Base-by-base conservation (phyloP, 2,113 vertebrate genomes). In the Rhinoderma darwinii region DNA sequence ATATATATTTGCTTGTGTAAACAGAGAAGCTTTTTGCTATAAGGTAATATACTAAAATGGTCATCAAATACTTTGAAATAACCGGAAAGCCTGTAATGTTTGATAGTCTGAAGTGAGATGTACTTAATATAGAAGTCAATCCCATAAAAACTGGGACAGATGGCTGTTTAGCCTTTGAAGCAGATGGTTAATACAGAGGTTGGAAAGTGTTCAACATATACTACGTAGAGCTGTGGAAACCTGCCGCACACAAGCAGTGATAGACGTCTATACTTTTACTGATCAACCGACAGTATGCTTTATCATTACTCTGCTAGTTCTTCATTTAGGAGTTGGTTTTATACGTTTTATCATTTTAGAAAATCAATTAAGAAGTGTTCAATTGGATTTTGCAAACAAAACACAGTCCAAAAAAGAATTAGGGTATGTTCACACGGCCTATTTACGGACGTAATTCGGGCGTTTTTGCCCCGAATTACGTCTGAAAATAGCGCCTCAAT, bases 171-270 rank as follows among this genome's bases (percentile, higher is more conserved):
- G 78, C 63, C 85, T 74, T 20, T 39, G 35, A 59, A 43, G 66
- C 85, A 87, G 77, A 82, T 87, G 85, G 85, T 81, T 81, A 87
- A 87, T 81, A 74, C 85, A 73, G 66, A 59, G 78, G 66, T 74
- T 87, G 85, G 85, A 87, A 43, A 3, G 32, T 20, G 61, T 72
- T 87, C 78, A 82, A 47, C 39, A 32, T 44, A 43, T 80, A 81
- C 79, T 27, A 14, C 25, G 68, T 43, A 68, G 35, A 80, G 50
- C 77, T 61, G 77, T n/a, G 12, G 32, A 70, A 43, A 41, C 20
- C 17, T 37, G 47, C 61, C 12, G 37, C 11, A 39, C 37, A 25
- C 39, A 79, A 20, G 27, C 35, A 66, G 18, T 10, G 25, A 6
- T 44, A 73, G 44, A 43, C 35, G 18, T 17, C 9, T 27, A 30